Percentiles rank a stretch among this genome's conserved stretches.
Conservation (phyloP, 53 echinoderm and acorn worm genomes). For the Luidia sarsii region DNA sequence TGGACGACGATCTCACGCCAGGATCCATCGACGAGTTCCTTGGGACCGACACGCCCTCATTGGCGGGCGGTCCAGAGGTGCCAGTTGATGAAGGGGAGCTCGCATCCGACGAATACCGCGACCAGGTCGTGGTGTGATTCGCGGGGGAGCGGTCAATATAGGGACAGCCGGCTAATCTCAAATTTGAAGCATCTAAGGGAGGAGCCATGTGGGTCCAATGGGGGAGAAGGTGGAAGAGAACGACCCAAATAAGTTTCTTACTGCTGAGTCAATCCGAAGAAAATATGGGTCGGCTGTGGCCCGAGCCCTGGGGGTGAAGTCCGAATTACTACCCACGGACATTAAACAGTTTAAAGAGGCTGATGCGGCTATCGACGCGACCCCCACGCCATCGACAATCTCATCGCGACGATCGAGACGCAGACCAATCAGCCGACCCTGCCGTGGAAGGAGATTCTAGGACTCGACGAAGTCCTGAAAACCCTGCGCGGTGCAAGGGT, state of each 20-base stretch:
- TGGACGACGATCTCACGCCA: no score
- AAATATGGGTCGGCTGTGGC: background rate
- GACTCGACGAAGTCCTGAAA: no score
- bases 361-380: background rate
- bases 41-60: no score
- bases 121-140: conserved; percentile 1
- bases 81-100: conserved; percentile 4
- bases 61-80: background rate
- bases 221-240: background rate
- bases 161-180: background rate
- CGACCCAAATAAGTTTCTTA: background rate
- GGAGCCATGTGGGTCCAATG: conserved; percentile 3
- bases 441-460: no score
- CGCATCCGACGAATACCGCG: background rate
- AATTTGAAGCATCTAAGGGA: background rate
- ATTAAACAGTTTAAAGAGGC: background rate
- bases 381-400: background rate
- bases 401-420: no score
- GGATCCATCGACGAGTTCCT: no score
- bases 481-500: no score
- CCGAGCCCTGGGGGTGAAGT: background rate
- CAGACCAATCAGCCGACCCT: no score
- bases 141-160: conserved; percentile 4
- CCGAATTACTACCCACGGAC: background rate
- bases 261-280: background rate